Base-by-base conservation (phyloP, 2,888 invertebrate genomes). In the Enchytraeus crypticus region DNA sequence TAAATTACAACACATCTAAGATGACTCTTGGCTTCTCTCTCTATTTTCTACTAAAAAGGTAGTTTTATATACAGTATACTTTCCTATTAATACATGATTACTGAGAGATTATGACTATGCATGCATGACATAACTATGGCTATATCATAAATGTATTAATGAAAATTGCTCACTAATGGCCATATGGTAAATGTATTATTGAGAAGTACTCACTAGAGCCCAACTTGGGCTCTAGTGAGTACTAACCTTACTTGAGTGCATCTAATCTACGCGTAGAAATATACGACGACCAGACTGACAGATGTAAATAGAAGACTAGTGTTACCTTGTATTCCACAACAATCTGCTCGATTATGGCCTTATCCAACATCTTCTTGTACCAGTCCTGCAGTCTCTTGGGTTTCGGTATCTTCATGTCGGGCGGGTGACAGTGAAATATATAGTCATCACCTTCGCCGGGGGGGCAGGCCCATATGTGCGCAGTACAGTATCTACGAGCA, bases 381-480 rank as follows among this genome's bases (percentile, higher is more conserved):
- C 98, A 98, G 79, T 98, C 97, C 81, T 98, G 97, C 73, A 99
- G 84, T 78, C 97, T 85, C 82, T 98, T 99, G 61, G 97, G 98
- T 82, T 98, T 99, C 54, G 98, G 98, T 81, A 98, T 98, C 82
- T 95, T 98, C 82, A 98, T 98, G 82, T 99, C 98, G 63, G 88
- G 86, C 63, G 98, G 98, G 85, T 99, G 98, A 82, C 97, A 98
- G 83, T 99, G 98, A 83, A 99, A 99, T 75, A 99, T 98, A 81
- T 99, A 99, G 82, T 99, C 98, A 80, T 99, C 98, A 58, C 98
- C 98, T 83, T 99, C 98, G 47, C 95, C 95, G 1, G 98, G 98
- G 63, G 98, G 98, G 82, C 98, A 99, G n/a, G 98, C 98, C 98
- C 98, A 99, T 72, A 99, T 99, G 78, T 99, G 98, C 64, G 97